Evolutionary conservation across 2,113 vertebrate genomes (phyloP).

Genomic region (Noctilio leporinus): DNA sequence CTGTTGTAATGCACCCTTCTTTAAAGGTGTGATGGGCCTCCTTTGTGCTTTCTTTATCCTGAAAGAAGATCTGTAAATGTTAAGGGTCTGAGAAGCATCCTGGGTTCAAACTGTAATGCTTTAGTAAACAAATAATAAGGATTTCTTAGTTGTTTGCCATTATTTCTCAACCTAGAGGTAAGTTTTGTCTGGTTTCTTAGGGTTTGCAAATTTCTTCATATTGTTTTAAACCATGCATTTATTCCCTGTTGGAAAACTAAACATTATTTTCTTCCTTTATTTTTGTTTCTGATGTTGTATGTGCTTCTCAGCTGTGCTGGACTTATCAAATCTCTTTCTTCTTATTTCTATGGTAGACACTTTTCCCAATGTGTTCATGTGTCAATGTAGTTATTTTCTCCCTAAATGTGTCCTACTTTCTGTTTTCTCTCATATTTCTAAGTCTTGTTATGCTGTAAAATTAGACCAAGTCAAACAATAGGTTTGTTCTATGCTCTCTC

Average conservation of each 20-base stretch:
- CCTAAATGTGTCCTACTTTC: not conserved
- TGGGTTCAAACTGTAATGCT: not conserved
- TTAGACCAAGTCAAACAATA: not conserved
- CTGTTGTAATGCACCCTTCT: not conserved
- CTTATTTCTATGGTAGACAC: not conserved
- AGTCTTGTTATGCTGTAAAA: constrained; percentile 26
- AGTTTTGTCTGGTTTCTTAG: not conserved
- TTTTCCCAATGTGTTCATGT: constrained; percentile 11
- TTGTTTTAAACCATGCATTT: not conserved
- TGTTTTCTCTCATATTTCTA: constrained; percentile 20
- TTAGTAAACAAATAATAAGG: not conserved
- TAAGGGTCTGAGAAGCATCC: not conserved
- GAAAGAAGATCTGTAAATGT: not conserved
- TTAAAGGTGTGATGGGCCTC: not conserved
- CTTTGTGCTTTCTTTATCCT: not conserved
- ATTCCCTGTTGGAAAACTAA: not conserved
- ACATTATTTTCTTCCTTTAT: not conserved
- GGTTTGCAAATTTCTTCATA: not conserved
- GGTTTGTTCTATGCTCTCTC: not conserved
- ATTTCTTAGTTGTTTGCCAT: not conserved
- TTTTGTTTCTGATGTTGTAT: not conserved
- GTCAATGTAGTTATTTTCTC: not conserved
- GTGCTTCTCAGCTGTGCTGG: not conserved
- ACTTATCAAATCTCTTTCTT: constrained; percentile 1
- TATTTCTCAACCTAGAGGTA: not conserved